Evolutionary conservation across 2,113 vertebrate genomes (phyloP).

Genomic region (Pluvianellus socialis): DNA sequence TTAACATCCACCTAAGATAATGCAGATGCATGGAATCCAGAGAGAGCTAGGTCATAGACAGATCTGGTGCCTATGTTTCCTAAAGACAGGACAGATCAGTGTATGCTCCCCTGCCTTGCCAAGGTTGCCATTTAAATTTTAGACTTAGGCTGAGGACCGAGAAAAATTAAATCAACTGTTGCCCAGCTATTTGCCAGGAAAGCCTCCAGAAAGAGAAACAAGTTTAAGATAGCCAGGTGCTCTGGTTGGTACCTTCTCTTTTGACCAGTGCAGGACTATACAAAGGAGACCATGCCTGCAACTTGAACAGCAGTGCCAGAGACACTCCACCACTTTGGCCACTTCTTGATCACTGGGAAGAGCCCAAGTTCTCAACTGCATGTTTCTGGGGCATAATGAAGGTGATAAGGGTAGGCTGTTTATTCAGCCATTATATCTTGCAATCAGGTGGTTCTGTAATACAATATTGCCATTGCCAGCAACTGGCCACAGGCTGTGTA

Average conservation of each 20-base stretch:
- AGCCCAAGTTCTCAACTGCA: rapidly evolving
- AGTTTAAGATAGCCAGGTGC: neutral
- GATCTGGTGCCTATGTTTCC: neutral
- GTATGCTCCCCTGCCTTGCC: neutral
- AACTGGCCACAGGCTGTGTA: neutral
- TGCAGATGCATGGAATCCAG: neutral
- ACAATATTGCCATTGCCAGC: neutral
- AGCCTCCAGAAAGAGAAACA: neutral
- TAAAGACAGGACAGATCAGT: neutral
- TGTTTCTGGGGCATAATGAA: neutral
- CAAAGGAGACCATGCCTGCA: neutral
- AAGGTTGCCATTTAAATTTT: neutral
- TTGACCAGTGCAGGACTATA: neutral
- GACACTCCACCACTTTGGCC: neutral
- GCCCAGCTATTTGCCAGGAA: neutral
- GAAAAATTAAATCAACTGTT: neutral
- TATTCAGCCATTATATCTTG: neutral
- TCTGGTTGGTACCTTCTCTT: neutral
- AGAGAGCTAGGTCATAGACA: neutral
- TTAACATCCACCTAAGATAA: neutral
- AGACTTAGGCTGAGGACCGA: neutral
- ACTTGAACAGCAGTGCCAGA: neutral
- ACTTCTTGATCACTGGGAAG: neutral
- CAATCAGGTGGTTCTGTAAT: neutral
- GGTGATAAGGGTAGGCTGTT: neutral